phyloP scores from a whole-genome alignment of 2,888 invertebrate species.

The Oxycera nigricornis region DNA sequence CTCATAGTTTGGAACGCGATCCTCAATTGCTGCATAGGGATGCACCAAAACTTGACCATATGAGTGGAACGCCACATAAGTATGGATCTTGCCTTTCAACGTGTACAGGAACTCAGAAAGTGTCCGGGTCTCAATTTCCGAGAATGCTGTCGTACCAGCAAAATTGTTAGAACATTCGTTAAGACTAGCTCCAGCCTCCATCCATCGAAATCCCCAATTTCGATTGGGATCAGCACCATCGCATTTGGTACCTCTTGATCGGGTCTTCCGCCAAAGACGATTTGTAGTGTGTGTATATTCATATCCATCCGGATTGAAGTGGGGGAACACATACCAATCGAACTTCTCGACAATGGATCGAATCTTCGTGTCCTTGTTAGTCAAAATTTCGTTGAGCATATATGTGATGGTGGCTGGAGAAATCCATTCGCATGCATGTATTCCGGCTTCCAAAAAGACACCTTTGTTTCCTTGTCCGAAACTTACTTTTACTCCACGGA shows the following conservation, averaged over 20 bases:
- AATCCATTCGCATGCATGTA: slow-evolving; percentile 64
- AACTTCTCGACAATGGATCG: slow-evolving; percentile 62
- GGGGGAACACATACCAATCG: slow-evolving; percentile 73
- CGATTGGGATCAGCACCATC: slow-evolving; percentile 79
- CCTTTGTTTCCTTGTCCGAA: slow-evolving; percentile 54
- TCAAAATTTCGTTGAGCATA: slow-evolving; percentile 64
- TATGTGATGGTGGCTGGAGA: slow-evolving; percentile 63
- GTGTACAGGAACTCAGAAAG: slow-evolving; percentile 66
- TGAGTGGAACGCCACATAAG: slow-evolving; percentile 78
- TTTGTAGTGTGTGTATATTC: slow-evolving; percentile 67
- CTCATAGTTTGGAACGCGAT: slow-evolving; percentile 64
- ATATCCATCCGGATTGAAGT: slow-evolving; percentile 76
- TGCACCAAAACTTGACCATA: slow-evolving; percentile 73
- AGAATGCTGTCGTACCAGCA: slow-evolving; percentile 73
- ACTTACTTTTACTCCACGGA: slow-evolving; percentile 57
- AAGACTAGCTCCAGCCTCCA: slow-evolving; percentile 66
- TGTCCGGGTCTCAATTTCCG: slow-evolving; percentile 71
- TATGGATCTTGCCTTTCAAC: slow-evolving; percentile 64
- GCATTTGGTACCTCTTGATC: slow-evolving; percentile 64
- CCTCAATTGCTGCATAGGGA: slow-evolving; percentile 68
- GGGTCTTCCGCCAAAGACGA: slow-evolving; percentile 76
- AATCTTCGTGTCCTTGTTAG: slow-evolving; percentile 57
- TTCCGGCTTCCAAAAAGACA: slow-evolving; percentile 57
- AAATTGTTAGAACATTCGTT: slow-evolving; percentile 69
- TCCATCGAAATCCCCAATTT: slow-evolving; percentile 78